Percentiles rank a stretch among this genome's conserved stretches.
Evolutionary conservation across 2,888 invertebrate genomes (phyloP).

Genomic region (Helleia helle): DNA sequence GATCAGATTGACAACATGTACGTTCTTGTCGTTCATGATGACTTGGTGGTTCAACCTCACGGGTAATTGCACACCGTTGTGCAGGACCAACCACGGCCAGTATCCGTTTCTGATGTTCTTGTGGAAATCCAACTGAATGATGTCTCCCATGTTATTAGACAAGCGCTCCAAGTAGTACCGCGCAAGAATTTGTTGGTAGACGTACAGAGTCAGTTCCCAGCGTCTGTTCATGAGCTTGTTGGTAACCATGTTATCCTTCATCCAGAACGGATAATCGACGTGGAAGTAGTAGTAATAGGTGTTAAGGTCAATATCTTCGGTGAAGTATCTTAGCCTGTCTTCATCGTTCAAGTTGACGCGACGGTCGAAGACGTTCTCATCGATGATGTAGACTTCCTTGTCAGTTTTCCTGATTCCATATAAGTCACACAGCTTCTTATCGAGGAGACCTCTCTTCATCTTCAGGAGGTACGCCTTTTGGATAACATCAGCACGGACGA

Average conservation of each 20-base stretch:
- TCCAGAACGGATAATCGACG: slow-evolving; percentile 77
- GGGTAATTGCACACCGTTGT: slow-evolving; percentile 70
- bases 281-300: slow-evolving; percentile 77
- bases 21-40: slow-evolving; percentile 38
- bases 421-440: slow-evolving; percentile 64
- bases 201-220: slow-evolving; percentile 71
- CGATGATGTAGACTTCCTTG: slow-evolving; percentile 73
- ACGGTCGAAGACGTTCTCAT: slow-evolving; percentile 77
- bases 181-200: slow-evolving; percentile 78
- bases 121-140: slow-evolving; percentile 57
- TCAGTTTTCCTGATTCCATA: slow-evolving; percentile 64
- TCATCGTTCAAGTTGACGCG: slow-evolving; percentile 70
- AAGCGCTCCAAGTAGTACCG: slow-evolving; percentile 70
- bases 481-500: slow-evolving; percentile 79
- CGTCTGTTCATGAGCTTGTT: slow-evolving; percentile 50
- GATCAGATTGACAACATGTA: slow-evolving; percentile 31
- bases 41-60: slow-evolving; percentile 59
- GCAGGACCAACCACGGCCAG: slow-evolving; percentile 69
- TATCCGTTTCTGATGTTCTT: slow-evolving; percentile 60
- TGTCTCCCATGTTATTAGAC: slow-evolving; percentile 55
- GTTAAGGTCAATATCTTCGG: slow-evolving; percentile 78
- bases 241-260: slow-evolving; percentile 54
- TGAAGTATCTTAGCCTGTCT: slow-evolving; percentile 76
- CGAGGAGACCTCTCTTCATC: slow-evolving; percentile 59
- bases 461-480: slow-evolving; percentile 68